Evolutionary conservation across 2,113 vertebrate genomes (phyloP), one percentile per base, ranked within the genome.

Genomic region (Archilochus colubris): DNA sequence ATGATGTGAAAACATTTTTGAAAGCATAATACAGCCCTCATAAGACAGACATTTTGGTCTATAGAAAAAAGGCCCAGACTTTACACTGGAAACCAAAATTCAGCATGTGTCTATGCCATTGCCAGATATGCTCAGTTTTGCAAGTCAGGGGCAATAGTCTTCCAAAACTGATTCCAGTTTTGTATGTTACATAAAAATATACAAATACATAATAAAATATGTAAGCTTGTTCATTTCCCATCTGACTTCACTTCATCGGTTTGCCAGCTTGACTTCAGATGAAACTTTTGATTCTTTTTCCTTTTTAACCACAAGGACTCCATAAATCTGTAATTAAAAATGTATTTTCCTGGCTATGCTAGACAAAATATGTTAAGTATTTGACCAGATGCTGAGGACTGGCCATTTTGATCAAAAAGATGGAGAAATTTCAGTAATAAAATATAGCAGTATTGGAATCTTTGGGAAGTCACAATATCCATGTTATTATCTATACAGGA

Each of bases 31-130:
- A 68, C 30, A 70, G 54, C 72, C 30, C 28, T 61, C 44, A 44
- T 20, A 92, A 69, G 40, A 69, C 0, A 93, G 62, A 92, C 30
- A 54, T 72, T 90, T 80, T 83, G 23, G 5, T 10, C 53, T 72
- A 30, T 25, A 92, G 36, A 62, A 90, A 76, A 86, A 88, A 92
- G 40, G 36, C 74, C 80, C 68, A 84, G 61, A 75, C 27, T 92
- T 94, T 88, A 81, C 58, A 54, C 7, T 82, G 83, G 66, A 87
- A 91, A 94, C 78, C 44, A 86, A 68, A 87, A 67, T 33, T 64
- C 61, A 86, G 27, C 40, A 12, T 75, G 82, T 18, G 14, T 50
- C 33, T 48, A 22, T 18, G 19, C 7, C 59, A 48, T 21, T 74
- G 24, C 14, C 57, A 67, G 57, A 81, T 81, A 79, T 93, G 3